Percentiles rank a stretch among this genome's conserved stretches.
Evolutionary conservation across 2,797 vertebrate genomes (phyloP).

Genomic region (Uromys caudimaculatus): DNA sequence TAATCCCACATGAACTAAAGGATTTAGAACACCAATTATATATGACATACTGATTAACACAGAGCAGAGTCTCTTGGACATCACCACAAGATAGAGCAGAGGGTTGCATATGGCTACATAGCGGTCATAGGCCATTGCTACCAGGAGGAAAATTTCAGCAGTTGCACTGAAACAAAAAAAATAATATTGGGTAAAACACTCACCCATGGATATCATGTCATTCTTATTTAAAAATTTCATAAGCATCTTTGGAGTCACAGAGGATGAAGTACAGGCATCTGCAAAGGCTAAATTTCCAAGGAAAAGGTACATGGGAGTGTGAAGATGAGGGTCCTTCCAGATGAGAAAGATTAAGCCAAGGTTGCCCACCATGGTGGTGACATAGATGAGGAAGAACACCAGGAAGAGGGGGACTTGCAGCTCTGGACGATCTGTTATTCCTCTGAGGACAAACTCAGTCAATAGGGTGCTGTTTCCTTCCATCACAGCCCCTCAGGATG

Average conservation of each 20-base stretch:
- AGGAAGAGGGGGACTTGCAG: slow-evolving; percentile 38
- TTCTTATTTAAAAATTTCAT: neutral
- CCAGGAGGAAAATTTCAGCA: slow-evolving; percentile 79
- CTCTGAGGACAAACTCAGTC: slow-evolving; percentile 62
- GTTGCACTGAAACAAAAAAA: slow-evolving; percentile 73
- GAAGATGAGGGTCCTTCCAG: slow-evolving; percentile 59
- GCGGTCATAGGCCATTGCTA: slow-evolving; percentile 79
- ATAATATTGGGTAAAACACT: slow-evolving; percentile 58
- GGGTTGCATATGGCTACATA: slow-evolving; percentile 80
- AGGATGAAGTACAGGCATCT: slow-evolving; percentile 59
- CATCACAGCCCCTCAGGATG: neutral
- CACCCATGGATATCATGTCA: slow-evolving; percentile 41
- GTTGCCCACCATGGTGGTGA: slow-evolving; percentile 68
- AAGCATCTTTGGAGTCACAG: slow-evolving; percentile 67
- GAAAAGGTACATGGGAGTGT: slow-evolving; percentile 68
- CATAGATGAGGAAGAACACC: slow-evolving; percentile 64
- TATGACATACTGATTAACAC: slow-evolving; percentile 56
- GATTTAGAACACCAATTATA: slow-evolving; percentile 62
- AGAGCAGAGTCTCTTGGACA: slow-evolving; percentile 71
- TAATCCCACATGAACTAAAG: slow-evolving; percentile 53
- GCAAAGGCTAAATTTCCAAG: slow-evolving; percentile 64
- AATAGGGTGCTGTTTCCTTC: slow-evolving; percentile 41
- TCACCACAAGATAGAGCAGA: slow-evolving; percentile 76
- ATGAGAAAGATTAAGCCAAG: slow-evolving; percentile 51
- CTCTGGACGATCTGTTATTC: slow-evolving; percentile 47